Evolutionary conservation across 1,140 invertebrate genomes (phyloP), one percentile per base, ranked within the genome.

Genomic region (Maniola jurtina): DNA sequence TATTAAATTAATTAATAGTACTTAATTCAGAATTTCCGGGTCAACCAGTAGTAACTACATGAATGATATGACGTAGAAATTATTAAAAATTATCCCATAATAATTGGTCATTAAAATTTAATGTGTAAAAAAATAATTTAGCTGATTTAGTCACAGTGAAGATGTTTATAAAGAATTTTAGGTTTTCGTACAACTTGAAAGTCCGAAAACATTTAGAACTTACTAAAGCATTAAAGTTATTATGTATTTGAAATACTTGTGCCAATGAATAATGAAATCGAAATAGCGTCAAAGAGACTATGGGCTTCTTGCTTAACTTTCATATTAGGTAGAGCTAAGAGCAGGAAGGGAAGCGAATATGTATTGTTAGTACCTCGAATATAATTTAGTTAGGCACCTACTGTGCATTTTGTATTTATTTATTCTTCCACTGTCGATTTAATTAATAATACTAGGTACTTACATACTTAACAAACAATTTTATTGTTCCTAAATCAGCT

Each of bases 91-190:
- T 25, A 4, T 25, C 25, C 25, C 25, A 25, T 25, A 25, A 25
- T 25, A 25, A 45, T 45, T 45, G 42, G 42, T 45, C 9, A 45
- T 13, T 8, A n/a, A 45, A n/a, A 45, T 13, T 13, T 11, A 13
- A 11, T 45, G 13, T 34, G 15, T 55, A 33, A 34, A 35, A 35
- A 25, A 52, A 52, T 52, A 52, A 10, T 52, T 36, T 56, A 57
- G 47, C 56, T 60, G 57, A 54, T 66, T 66, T 15, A 42, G 56
- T 52, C 35, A 34, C 57, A 66, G 45, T 66, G 54, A 64, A 64
- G 54, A 57, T 58, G 34, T 64, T 48, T 48, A 34, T 10, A 38
- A 45, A 55, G 0, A 45, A 47, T 0, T 42, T 1, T 40, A 64
- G 4, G 15, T 13, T 2, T 6, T 52, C 13, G 10, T 52, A 52